phyloP scores from a whole-genome alignment of 2,888 invertebrate species.

The Physocephala rufipes region DNA sequence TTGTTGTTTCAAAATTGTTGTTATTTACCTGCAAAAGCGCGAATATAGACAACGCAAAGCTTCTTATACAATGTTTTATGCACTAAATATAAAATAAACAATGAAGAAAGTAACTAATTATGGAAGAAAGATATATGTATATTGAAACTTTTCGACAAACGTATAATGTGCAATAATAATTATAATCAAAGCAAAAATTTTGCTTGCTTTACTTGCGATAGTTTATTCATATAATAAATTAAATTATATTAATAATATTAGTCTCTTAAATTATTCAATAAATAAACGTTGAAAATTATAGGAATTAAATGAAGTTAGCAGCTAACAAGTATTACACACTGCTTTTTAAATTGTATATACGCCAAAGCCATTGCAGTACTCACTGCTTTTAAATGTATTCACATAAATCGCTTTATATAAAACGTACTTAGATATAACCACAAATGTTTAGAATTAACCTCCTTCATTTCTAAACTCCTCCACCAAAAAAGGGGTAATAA shows the following conservation, averaged over 20 bases:
- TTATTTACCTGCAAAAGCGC: no score
- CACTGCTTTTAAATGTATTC: conserved; percentile 50
- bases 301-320: conserved; percentile 44
- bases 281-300: background rate
- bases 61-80: no score
- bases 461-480: no score
- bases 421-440: no score
- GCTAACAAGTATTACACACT: conserved; percentile 59
- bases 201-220: conserved; percentile 8
- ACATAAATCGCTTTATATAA: no score
- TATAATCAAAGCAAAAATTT: background rate
- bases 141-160: conserved; percentile 24
- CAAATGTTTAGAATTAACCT: no score
- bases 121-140: conserved; percentile 2
- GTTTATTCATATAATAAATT: conserved; percentile 4
- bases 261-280: conserved; percentile 37
- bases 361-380: conserved; percentile 58
- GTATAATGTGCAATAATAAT: conserved; percentile 35
- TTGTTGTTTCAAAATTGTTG: no score
- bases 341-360: conserved; percentile 55
- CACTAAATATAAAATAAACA: no score
- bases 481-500: conserved; percentile 2
- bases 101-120: no score
- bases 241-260: conserved; percentile 11
- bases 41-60: no score